A percentile compares a stretch with the other conserved stretches of the same genome.
Evolutionary conservation across 2,797 vertebrate genomes (phyloP).

Genomic region (Ceryle rudis): DNA sequence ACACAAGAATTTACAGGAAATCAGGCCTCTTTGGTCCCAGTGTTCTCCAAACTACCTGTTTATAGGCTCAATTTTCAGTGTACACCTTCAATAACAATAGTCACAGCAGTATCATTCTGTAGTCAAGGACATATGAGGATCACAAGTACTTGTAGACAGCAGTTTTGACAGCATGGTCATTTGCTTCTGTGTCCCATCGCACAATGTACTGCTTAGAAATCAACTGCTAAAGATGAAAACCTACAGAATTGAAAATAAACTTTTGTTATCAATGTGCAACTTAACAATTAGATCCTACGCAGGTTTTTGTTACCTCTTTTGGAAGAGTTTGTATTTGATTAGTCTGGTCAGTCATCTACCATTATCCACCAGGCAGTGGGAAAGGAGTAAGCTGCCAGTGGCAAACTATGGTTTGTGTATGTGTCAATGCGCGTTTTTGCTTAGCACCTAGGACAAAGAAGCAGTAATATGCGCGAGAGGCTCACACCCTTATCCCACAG

Average conservation of each 20-base stretch:
- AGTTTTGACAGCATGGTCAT: neutral
- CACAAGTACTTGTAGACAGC: neutral
- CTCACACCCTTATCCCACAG: rapidly evolving
- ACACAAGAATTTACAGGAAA: constrained; percentile 26
- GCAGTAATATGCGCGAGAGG: rapidly evolving
- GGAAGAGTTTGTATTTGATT: neutral
- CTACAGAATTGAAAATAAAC: neutral
- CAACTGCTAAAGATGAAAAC: neutral
- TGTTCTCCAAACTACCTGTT: neutral
- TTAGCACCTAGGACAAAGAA: neutral
- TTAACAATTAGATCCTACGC: neutral
- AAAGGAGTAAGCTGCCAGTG: neutral
- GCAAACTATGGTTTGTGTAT: rapidly evolving
- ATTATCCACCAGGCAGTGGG: neutral
- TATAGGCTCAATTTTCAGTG: neutral
- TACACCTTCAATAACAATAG: neutral
- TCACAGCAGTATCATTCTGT: neutral
- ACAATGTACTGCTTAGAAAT: rapidly evolving
- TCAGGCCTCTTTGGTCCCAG: neutral
- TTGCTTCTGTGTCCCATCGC: neutral
- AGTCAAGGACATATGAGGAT: neutral
- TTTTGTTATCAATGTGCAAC: neutral
- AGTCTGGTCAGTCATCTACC: neutral
- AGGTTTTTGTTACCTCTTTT: neutral
- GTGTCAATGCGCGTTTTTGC: neutral